phyloP scores from a whole-genome alignment of 2,888 invertebrate species.

The Acanthosepion esculentum region DNA sequence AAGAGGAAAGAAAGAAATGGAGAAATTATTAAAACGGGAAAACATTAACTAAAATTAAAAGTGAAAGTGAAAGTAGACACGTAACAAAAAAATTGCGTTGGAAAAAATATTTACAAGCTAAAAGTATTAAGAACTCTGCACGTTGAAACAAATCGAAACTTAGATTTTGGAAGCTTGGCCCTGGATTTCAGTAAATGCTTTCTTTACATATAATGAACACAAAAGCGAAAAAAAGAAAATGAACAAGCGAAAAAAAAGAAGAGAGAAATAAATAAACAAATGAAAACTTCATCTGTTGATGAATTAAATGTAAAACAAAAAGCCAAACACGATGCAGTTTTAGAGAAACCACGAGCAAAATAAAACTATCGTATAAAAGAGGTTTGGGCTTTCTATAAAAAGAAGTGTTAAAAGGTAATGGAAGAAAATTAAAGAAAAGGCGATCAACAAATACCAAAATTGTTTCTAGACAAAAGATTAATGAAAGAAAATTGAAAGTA shows the following conservation, averaged over 20 bases:
- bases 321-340: not conserved
- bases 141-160: not conserved
- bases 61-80: not conserved
- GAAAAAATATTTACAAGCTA: not conserved
- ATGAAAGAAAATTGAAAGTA: not conserved
- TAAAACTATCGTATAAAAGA: not conserved
- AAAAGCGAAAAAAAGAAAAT: not conserved
- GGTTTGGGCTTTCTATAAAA: slow-evolving; percentile 11
- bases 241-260: not conserved
- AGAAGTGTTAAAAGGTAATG: slow-evolving; percentile 22
- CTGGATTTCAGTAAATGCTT: not conserved
- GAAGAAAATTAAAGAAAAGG: not conserved
- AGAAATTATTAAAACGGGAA: not conserved
- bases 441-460: not conserved
- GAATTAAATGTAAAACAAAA: not conserved
- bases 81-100: not conserved
- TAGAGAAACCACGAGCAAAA: not conserved
- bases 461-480: not conserved
- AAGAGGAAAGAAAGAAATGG: not conserved
- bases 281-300: not conserved
- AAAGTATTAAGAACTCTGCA: not conserved
- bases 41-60: not conserved
- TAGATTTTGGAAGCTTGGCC: not conserved
- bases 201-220: not conserved
- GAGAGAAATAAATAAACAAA: not conserved